Evolutionary conservation across 2,113 vertebrate species (phyloP), one percentile per base, ranked within the genome.

Genomic region (Otocyon megalotis): DNA sequence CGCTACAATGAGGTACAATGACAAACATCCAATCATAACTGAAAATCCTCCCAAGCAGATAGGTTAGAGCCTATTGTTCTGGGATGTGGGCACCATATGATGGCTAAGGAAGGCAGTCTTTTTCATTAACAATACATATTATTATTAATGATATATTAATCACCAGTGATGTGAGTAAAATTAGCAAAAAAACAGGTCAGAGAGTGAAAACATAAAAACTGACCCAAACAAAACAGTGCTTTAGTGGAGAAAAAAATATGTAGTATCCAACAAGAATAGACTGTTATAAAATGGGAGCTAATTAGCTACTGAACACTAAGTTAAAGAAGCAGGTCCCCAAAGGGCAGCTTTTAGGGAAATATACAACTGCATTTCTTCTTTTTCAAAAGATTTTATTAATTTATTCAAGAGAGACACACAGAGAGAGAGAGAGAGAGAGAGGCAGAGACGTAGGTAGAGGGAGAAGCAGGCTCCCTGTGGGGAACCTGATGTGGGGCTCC

Each of bases 61-160:
- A n/a, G 0, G 3, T 15, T 32, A 22, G 54, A 50, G 6, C 3
- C 15, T 76, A 17, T 2, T 2, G 8, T 28, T 43, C 19, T 50
- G 32, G 8, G 20, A 32, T 5, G 4, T 22, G 30, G 62, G 63
- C 20, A 24, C n/a, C 20, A 35, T 9, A 12, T 15, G 43, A 35
- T 54, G 24, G 50, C 30, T 5, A 5, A 82, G 48, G 17, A 82
- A 58, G 28, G 12, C 12, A 81, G 88, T 6, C n/a, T 82, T 35
- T 2, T 67, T 43, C 19, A 48, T 37, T 53, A 82, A 37, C 48
- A 76, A 35, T 7, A 43, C 43, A 43, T 43, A 43, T 43, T 43
- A 7, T 43, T 43, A 43, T 43, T 43, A 43, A 43, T 43, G 43
- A 43, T 43, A 43, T 43, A 43, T 43, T 43, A 43, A 43, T 28